Base-by-base conservation (phyloP, 2,113 vertebrate species). In the Lynx canadensis region DNA sequence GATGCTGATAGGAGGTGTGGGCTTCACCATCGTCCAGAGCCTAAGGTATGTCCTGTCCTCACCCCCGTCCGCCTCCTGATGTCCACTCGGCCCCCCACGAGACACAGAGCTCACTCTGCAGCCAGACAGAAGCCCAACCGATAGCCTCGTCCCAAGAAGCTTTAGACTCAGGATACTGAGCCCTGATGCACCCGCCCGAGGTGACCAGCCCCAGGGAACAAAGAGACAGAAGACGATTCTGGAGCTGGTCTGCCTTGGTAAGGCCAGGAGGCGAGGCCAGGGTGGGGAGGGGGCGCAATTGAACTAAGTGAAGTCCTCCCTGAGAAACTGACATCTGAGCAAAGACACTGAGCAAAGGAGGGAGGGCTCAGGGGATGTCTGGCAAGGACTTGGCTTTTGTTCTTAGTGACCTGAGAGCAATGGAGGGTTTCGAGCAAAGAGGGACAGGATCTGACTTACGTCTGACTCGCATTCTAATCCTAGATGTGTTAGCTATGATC, bases 41-140 rank as follows among this genome's bases (percentile, higher is more conserved):
- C 36, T 60, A 38, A 97, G 95, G 95, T 95, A 87, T 31, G 4
- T 60, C 45, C 55, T 36, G 76, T 11, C 85, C 74, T 48, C n/a
- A 3, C 9, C 33, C 69, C 9, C 0, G 16, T 7, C 69, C 23
- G 0, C 38, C 31, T 0, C 38, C n/a, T 0, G 1, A 50, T 7
- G 0, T 12, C 63, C 29, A 7, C 60, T 7, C 55, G 7, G 60
- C n/a, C 10, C 31, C 66, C 66, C 45, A 29, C 1, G 7, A 29
- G 36, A 14, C 11, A 52, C 41, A 65, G 65, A 48, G 31, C n/a
- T 65, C 1, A 0, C 50, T 83, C 83, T 19, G 15, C 33, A 7
- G 23, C 19, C 6, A 68, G 50, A 31, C 80, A 50, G 69, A 68
- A 55, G 52, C 78, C 69, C 78, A 25, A 33, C 25, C 57, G 25